These are phyloP conservation scores for Harpagus bidentatus DNA, from an alignment of 2,113 vertebrate species.

Conservation along the genomic window DNA sequence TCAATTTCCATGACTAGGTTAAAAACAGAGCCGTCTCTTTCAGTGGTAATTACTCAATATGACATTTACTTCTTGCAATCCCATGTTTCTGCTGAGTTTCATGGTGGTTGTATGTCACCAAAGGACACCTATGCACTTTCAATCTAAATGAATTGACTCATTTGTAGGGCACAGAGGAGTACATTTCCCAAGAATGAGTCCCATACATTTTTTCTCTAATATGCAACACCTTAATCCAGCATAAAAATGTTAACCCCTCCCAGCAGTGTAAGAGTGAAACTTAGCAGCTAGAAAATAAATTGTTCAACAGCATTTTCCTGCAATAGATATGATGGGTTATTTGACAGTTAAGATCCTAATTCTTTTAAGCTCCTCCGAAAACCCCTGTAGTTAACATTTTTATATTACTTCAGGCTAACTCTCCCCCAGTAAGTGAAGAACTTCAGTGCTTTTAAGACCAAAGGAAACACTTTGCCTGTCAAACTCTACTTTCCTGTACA, in stretches of 20 bases:
- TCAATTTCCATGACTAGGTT: background rate
- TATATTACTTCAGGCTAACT: background rate
- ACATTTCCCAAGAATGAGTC: background rate
- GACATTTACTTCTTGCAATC: background rate
- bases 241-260: background rate
- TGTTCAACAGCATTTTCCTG: background rate
- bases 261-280: background rate
- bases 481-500: background rate
- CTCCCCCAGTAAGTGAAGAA: background rate
- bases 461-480: slow-evolving; percentile 2
- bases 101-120: background rate
- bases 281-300: background rate
- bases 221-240: background rate
- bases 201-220: background rate
- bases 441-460: background rate
- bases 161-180: background rate
- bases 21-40: background rate
- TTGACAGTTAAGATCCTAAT: background rate
- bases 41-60: background rate
- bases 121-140: background rate
- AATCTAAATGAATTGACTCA: background rate
- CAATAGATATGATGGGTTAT: background rate
- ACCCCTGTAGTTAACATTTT: background rate
- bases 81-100: background rate
- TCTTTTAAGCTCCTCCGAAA: background rate